Base-by-base conservation (phyloP, 2,888 invertebrate genomes). In the Hololepta plana region DNA sequence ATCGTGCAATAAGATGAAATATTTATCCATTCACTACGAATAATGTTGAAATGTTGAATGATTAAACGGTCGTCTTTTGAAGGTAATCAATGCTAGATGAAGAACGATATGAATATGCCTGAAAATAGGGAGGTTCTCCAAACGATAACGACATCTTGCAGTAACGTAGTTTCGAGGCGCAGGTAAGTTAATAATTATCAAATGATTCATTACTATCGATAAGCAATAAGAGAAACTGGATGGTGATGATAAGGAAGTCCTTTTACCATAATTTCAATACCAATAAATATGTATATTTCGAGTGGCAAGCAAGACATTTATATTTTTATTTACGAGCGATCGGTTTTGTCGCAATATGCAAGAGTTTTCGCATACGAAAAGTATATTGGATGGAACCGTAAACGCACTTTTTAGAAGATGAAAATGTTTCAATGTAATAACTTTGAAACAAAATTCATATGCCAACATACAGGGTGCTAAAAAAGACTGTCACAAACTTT, bases 101-200 rank as follows among this genome's bases (percentile, higher is more conserved):
- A 37, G 32, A 29, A 33, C 31, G 35, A 31, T 19, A 35, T 36
- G 35, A 38, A 34, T 23, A 28, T 28, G 27, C 27, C 32, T 12
- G 49, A 51, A 35, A 45, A 42, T 35, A 40, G 54, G 27, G 54
- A 53, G 41, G 53, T 53, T 30, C 42, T 54, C 6, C 54, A 54
- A 37, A 45, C 49, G 4, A 54, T 54, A 23, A 52, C 47, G n/a
- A n/a, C n/a, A 9, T 44, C 52, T 24, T 47, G 49, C 35, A 45
- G 44, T 33, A 53, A 52, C 38, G 43, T 49, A 13, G 46, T 42
- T 10, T 33, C 44, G 4, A 43, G 38, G 27, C 45, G 37, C 42
- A 44, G 45, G 47, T 47, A 40, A 36, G 38, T 28, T 28, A 21
- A 34, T 17, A 30, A n/a, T 12, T 28, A 7, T 26, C 8, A 30